A percentile compares a stretch with the other conserved stretches of the same genome.
phyloP scores from a whole-genome alignment of 2,888 invertebrate species.

The Epinotia brunnichana region DNA sequence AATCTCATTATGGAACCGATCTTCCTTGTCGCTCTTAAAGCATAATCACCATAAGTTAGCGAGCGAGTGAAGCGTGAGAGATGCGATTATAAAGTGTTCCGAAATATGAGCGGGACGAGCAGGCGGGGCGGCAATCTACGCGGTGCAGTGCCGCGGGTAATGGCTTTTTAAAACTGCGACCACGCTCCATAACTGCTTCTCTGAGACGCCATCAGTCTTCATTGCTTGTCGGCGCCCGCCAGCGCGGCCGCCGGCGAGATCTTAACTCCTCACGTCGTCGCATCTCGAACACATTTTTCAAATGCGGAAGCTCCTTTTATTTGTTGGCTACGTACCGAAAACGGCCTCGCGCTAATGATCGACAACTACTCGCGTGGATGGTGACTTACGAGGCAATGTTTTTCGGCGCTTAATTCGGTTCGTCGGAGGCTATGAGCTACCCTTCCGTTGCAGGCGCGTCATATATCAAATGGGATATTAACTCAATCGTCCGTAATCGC shows the following conservation, averaged over 20 bases:
- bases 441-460: constrained; percentile 68
- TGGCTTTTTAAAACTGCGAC: constrained; percentile 84
- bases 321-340: constrained; percentile 53
- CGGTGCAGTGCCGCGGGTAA: constrained; percentile 80
- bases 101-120: constrained; percentile 76
- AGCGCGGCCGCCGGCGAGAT: constrained; percentile 70
- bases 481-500: constrained; percentile 77
- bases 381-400: constrained; percentile 50
- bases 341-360: constrained; percentile 43
- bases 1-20: constrained; percentile 82
- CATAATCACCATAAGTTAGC: constrained; percentile 84
- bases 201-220: constrained; percentile 83
- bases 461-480: constrained; percentile 77
- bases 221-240: constrained; percentile 83
- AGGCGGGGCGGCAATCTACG: constrained; percentile 73
- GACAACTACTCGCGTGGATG: constrained; percentile 30
- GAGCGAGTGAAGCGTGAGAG: constrained; percentile 81
- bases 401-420: constrained; percentile 56
- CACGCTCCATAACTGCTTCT: constrained; percentile 83
- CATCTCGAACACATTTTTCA: constrained; percentile 71
- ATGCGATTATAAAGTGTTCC: constrained; percentile 83
- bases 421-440: constrained; percentile 59
- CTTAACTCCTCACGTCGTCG: constrained; percentile 75
- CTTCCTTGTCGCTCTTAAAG: constrained; percentile 82
- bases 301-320: constrained; percentile 57